Base-by-base conservation (phyloP, 2,113 vertebrate species). In the Oxygymnocypris stewartii region DNA sequence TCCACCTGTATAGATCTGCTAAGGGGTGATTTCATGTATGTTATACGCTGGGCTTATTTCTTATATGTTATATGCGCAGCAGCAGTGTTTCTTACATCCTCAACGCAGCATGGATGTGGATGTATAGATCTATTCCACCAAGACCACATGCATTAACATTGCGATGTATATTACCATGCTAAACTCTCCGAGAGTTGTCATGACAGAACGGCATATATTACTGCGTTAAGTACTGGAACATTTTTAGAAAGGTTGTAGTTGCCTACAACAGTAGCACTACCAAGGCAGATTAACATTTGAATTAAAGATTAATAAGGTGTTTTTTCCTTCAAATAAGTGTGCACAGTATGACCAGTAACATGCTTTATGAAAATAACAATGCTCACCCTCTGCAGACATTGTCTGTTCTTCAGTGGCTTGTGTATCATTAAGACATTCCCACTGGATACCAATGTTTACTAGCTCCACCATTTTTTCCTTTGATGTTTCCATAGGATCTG, bases 381-480 rank as follows among this genome's bases (percentile, higher is more conserved):
- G 79, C 88, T 87, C 76, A 89, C 88, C 79, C 28, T 89, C 88
- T 23, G 74, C 57, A 82, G 84, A 88, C 6, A 57, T 44, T 0
- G 63, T 54, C 75, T 76, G 88, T 49, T 87, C 86, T 42, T 75
- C 84, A 75, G 31, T 16, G 9, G 79, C 84, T 67, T 75, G 65
- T 54, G 40, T 51, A 20, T 80, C 76, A 42, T 25, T 8, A 16
- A 91, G 16, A 67, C 84, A 88, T 84, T 96, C 95, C 91, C 94
- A 96, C 83, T 96, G 88, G 88, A 92, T 84, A 57, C 92, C 91
- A 5, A 88, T 91, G 87, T 89, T 92, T 83, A 93, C 91, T 83
- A 84, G 61, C 5, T 74, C 80, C 12, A 82, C 87, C 4, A 54
- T 61, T 2, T 84, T 73, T 44, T 92, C 82, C 40, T 49, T 83